Evolutionary conservation across 1,140 invertebrate genomes (phyloP), one percentile per base, ranked within the genome.

Genomic region (Drosophila sp.): DNA sequence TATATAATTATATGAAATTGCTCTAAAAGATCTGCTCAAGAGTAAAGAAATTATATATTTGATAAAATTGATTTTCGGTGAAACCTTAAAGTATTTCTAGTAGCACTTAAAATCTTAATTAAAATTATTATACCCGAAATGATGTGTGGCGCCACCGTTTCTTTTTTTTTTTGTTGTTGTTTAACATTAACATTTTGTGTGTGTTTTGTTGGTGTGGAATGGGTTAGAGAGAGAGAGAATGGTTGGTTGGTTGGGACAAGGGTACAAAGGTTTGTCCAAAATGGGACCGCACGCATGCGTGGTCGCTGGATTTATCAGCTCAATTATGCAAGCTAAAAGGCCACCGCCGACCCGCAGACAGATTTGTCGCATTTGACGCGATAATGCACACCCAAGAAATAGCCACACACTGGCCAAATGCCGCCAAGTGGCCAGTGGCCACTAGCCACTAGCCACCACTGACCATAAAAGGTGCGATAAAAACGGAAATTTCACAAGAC

Each of bases 391-490:
- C 64, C 32, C 56, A 66, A 73, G 76, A 65, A 79, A 70, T 75
- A 80, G 71, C 84, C 83, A 79, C 78, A 79, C 69, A n/a, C 40
- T 27, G 44, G 38, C 57, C 47, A 54, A 72, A 50, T 38, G 61
- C 30, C 61, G 44, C 38, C 50, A 47, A 40, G 54, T 11, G 72
- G 68, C 60, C 65, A 47, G 44, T 65, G 64, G 60, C 60, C 63
- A 63, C 76, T 17, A 17, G 17, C 17, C 65, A 56, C 54, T 65
- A 66, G 60, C 60, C 63, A 63, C 76, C 56, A 76, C 40, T 72
- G 83, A 66, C 79, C 79, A 87, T 89, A 89, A 90, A 89, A 89
- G 84, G 84, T 89, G 83, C 84, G 84, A 89, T 89, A 89, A 89
- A 79, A 89, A 89, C 84, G 77, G 76, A 89, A 87, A 83, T 89